Evolutionary conservation across 2,797 vertebrate species (phyloP), one percentile per base, ranked within the genome.

Genomic region (Knipowitschia caucasica): DNA sequence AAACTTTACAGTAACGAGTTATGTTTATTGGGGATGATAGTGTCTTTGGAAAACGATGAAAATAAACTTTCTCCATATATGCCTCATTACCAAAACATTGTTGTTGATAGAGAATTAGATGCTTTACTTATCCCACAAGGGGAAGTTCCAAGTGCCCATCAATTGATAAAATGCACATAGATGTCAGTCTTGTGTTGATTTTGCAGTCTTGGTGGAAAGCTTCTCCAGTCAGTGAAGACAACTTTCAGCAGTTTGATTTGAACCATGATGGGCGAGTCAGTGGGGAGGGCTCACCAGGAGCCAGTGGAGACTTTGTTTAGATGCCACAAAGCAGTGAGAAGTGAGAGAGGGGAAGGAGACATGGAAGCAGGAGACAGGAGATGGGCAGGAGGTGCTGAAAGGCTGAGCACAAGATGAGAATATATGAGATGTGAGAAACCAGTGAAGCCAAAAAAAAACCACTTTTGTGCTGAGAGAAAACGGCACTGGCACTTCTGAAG

Each of bases 401-500:
- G 73, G 55, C 59, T 40, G 46, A 3, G 26, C 53, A 44, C 57
- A 55, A 65, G 51, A 53, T 34, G n/a, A 38, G 59, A 43, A 42
- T 42, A 21, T 14, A 50, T 61, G 39, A 40, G 55, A 53, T 72
- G 42, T 55, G 61, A 69, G 68, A 79, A 75, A 56, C 57, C 71
- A 54, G 50, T 68, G 51, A 73, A 63, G 75, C 59, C 58, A 64
- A 59, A 69, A 65, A 73, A 67, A 67, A 71, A 64, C 38, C 60
- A 50, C 64, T 77, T 42, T 65, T 67, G 51, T 50, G 64, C 47
- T 43, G 38, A 63, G 20, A 52, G 33, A 42, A 55, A 31, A 45
- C 33, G 33, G 55, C 21, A 49, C 6, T 55, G 50, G 17, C 9
- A 14, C 20, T 25, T 47, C 26, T 60, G 39, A 71, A 72, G 62